phyloP scores from a whole-genome alignment of 2,113 vertebrate species.

The Rattus rattus region DNA sequence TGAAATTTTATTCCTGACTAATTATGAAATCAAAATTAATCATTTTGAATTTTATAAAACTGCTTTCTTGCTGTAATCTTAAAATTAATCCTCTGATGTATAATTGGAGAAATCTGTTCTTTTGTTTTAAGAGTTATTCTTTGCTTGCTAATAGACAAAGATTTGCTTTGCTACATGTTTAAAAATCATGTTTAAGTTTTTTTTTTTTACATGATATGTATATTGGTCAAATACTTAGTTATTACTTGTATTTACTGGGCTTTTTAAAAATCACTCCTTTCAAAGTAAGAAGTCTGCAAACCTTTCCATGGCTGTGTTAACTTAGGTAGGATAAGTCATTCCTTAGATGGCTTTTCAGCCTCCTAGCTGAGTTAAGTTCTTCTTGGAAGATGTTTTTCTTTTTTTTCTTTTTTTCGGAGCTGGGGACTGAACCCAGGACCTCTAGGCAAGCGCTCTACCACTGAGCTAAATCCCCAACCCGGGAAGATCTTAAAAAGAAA shows the following conservation, averaged over 20 bases:
- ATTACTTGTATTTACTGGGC: not conserved
- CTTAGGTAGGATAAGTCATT: constrained; percentile 49
- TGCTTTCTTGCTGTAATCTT: constrained; percentile 99
- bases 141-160: constrained; percentile 82
- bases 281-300: constrained; percentile 48
- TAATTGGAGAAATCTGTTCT: constrained; percentile 84
- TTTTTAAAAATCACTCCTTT: constrained; percentile 4
- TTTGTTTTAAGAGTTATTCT: constrained; percentile 74
- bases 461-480: too few species aligned
- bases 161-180: constrained; percentile 82
- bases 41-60: constrained; percentile 80
- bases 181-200: constrained; percentile 53
- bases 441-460: too few species aligned
- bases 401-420: too few species aligned
- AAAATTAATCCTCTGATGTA: constrained; percentile 93
- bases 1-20: constrained; percentile 88
- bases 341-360: constrained; percentile 53
- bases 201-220: constrained; percentile 53
- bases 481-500: not conserved
- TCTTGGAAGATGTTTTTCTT: not conserved
- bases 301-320: constrained; percentile 32
- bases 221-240: constrained; percentile 61
- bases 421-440: too few species aligned
- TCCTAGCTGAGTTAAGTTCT: constrained; percentile 46
- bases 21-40: constrained; percentile 91